Evolutionary conservation across 2,888 invertebrate species (phyloP).

Genomic region (Pantelozetes paolii): DNA sequence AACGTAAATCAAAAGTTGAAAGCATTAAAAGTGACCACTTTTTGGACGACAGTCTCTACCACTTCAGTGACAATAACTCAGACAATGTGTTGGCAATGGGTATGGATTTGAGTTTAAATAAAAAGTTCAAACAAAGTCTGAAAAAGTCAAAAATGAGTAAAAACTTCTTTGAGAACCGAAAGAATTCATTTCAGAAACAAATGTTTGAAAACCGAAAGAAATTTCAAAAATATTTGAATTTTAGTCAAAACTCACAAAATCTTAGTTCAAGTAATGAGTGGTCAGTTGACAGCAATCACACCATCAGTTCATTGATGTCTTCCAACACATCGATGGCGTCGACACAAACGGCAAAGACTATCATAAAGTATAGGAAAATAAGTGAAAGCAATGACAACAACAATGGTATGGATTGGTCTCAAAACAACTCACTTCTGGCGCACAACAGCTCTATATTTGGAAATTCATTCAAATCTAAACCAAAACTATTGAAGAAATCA

Average conservation of each 20-base stretch:
- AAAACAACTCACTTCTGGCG: background rate
- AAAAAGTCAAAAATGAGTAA: background rate
- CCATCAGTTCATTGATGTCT: background rate
- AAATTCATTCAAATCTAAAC: background rate
- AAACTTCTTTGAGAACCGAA: slow-evolving; percentile 3
- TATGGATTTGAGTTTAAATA: too few relatives aligned
- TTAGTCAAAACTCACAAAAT: too few relatives aligned
- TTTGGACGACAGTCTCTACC: background rate
- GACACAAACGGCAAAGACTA: background rate
- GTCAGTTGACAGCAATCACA: slow-evolving; percentile 8
- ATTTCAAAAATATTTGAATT: too few relatives aligned
- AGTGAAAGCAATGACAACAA: background rate
- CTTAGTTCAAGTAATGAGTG: background rate
- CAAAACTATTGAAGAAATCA: background rate
- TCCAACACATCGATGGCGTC: background rate
- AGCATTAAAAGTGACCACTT: background rate
- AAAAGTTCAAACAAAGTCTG: too few relatives aligned
- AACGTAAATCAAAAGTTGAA: slow-evolving; percentile 2
- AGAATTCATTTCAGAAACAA: too few relatives aligned
- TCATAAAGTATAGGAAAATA: background rate
- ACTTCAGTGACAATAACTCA: background rate
- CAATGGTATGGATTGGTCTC: slow-evolving; percentile 6
- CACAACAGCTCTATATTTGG: slow-evolving; percentile 1
- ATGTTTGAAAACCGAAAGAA: background rate
- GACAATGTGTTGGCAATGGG: background rate